phyloP scores from a whole-genome alignment of 2,888 invertebrate genomes.

The Chironomus riparius region DNA sequence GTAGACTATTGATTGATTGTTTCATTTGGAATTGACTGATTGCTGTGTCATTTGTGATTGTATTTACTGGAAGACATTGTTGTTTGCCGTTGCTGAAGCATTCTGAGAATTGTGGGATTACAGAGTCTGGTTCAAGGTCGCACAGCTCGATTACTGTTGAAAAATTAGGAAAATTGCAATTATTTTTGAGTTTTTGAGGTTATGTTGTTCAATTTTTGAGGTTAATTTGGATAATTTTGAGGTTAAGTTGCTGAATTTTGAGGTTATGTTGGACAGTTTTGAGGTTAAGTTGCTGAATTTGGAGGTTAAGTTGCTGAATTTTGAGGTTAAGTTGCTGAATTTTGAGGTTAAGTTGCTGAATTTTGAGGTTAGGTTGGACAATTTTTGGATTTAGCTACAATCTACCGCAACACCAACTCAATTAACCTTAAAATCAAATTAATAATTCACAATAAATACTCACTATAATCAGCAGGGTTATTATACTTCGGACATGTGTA shows the following conservation, averaged over 20 bases:
- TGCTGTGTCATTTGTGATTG: neutral
- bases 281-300: neutral
- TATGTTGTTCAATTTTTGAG: neutral
- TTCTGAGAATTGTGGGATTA: conserved; percentile 46
- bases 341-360: neutral
- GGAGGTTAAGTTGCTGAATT: neutral
- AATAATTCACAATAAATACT: conserved; percentile 39
- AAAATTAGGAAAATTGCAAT: conserved; percentile 19
- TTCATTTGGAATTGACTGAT: neutral
- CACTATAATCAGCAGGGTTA: conserved; percentile 63
- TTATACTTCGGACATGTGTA: conserved; percentile 54
- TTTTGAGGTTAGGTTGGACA: neutral
- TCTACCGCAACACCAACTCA: no score
- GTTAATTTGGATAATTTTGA: neutral
- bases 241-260: neutral
- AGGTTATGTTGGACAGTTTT: neutral
- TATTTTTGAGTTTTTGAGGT: neutral
- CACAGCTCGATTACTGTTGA: conserved; percentile 52
- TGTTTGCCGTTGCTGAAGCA: conserved; percentile 53
- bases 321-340: neutral
- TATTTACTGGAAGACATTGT: conserved; percentile 31
- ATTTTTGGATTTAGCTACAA: no score
- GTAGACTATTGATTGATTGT: neutral
- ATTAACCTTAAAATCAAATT: no score
- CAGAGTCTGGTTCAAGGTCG: conserved; percentile 47